These are phyloP conservation scores for Myotis davidii DNA, from an alignment of 2,113 vertebrate genomes.

Conservation along the genomic window DNA sequence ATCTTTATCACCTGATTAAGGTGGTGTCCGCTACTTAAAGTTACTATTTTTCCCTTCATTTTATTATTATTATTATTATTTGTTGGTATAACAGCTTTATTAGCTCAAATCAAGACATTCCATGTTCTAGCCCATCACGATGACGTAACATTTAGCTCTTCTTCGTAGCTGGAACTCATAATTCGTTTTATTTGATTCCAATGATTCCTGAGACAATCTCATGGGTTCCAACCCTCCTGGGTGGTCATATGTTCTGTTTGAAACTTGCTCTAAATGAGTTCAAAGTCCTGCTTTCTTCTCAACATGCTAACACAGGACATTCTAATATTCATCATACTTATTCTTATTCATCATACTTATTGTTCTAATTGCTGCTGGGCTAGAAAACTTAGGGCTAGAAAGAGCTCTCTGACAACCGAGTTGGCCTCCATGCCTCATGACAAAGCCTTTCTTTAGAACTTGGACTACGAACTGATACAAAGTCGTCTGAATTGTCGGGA, in stretches of 20 bases:
- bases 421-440: background rate
- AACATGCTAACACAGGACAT: background rate
- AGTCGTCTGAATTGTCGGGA: background rate
- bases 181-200: conserved; percentile 39
- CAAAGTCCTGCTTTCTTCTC: background rate
- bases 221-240: background rate
- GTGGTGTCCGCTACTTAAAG: background rate
- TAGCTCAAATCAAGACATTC: background rate
- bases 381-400: conserved; percentile 66
- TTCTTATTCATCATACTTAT: too few species aligned
- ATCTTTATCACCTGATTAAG: background rate
- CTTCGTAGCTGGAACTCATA: background rate
- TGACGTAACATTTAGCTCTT: background rate
- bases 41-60: background rate
- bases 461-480: conserved; percentile 59
- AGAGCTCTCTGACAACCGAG: conserved; percentile 70
- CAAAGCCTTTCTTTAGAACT: background rate
- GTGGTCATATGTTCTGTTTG: background rate
- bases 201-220: background rate
- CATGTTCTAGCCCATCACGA: background rate
- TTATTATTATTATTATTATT: background rate
- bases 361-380: background rate
- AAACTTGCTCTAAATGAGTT: background rate
- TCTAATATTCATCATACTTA: background rate
- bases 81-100: background rate